Evolutionary conservation across 2,797 vertebrate species (phyloP).

Genomic region (Amblyraja radiata): DNA sequence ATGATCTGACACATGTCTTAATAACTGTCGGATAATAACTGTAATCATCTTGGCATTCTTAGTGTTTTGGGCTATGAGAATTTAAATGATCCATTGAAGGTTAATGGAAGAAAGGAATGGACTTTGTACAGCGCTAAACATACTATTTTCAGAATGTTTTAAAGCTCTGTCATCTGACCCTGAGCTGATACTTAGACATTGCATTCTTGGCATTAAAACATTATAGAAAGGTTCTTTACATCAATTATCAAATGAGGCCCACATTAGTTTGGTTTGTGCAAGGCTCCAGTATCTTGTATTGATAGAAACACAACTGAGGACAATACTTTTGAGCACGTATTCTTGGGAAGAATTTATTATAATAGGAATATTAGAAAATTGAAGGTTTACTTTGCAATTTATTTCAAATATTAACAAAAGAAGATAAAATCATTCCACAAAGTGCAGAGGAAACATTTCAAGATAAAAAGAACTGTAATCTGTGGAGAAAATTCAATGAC

Average conservation of each 20-base stretch:
- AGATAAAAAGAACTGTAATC: not conserved
- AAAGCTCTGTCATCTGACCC: too few relatives aligned
- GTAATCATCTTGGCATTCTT: not conserved
- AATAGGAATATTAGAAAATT: not conserved
- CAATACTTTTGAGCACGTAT: not conserved
- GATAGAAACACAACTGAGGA: not conserved
- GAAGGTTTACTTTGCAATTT: not conserved
- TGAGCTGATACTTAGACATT: not conserved
- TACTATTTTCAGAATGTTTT: too few relatives aligned
- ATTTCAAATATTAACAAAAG: not conserved
- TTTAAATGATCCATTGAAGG: not conserved
- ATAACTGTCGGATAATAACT: not conserved
- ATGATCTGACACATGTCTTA: not conserved
- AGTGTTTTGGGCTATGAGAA: not conserved
- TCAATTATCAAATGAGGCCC: not conserved
- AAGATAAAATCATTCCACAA: not conserved
- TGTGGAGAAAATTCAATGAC: not conserved
- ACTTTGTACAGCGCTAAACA: too few relatives aligned
- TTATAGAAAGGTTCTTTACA: not conserved
- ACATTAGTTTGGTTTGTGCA: not conserved
- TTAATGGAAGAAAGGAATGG: not conserved
- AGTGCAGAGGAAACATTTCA: not conserved
- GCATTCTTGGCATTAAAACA: not conserved
- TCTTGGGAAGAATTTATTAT: not conserved
- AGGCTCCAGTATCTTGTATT: not conserved